Percentiles rank a stretch among this genome's conserved stretches.
Evolutionary conservation across 92 coral and sea anemone genomes (phyloP).

Genomic region (Phenganax stokvisi): DNA sequence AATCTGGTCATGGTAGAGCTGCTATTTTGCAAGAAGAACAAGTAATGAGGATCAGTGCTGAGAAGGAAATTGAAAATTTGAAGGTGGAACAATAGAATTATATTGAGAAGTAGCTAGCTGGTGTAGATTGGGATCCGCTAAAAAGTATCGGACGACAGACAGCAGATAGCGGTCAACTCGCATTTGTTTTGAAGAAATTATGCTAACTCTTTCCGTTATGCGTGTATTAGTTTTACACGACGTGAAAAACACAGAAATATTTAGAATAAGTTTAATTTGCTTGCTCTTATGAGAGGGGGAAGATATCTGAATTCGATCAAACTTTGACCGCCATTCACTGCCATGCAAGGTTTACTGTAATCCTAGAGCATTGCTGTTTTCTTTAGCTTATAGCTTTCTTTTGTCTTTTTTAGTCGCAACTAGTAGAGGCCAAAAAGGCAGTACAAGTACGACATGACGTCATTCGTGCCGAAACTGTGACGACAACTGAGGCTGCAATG

Average conservation of each 20-base stretch:
- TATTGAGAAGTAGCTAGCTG: not conserved
- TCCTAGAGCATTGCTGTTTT: too few relatives aligned
- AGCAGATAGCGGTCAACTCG: too few relatives aligned
- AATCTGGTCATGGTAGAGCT: slow-evolving; percentile 75
- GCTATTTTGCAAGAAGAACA: slow-evolving; percentile 80
- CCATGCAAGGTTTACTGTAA: too few relatives aligned
- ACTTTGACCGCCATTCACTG: too few relatives aligned
- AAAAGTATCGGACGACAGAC: not conserved
- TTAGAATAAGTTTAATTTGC: too few relatives aligned
- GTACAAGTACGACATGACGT: slow-evolving; percentile 26
- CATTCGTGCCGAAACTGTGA: slow-evolving; percentile 32
- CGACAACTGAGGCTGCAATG: slow-evolving; percentile 34
- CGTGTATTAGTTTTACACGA: too few relatives aligned
- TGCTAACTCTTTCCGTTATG: too few relatives aligned
- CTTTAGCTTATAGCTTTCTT: not conserved
- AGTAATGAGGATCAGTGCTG: slow-evolving; percentile 90
- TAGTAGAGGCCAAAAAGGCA: slow-evolving; percentile 26
- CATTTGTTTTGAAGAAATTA: too few relatives aligned
- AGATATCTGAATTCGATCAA: too few relatives aligned
- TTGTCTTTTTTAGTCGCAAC: not conserved
- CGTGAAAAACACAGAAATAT: too few relatives aligned
- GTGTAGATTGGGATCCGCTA: too few relatives aligned
- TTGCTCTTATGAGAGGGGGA: too few relatives aligned
- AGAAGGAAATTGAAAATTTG: slow-evolving; percentile 65
- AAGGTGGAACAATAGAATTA: slow-evolving; percentile 54